phyloP scores from a whole-genome alignment of 2,888 invertebrate genomes.

The Phymatocera aterrima region DNA sequence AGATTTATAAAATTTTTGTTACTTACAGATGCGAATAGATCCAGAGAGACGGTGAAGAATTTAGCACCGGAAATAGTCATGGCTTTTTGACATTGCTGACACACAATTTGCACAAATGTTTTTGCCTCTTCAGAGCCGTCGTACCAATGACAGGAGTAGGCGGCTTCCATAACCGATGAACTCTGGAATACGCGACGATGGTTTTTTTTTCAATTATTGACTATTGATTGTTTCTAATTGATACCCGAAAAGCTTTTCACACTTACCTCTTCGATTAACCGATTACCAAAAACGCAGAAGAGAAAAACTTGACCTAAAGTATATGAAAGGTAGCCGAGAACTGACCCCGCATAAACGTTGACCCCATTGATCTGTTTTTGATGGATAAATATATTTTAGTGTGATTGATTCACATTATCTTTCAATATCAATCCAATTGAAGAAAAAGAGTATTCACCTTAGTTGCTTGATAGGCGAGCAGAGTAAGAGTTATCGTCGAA shows the following conservation, averaged over 20 bases:
- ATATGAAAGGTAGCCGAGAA: slow-evolving; percentile 87
- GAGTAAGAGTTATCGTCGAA: slow-evolving; percentile 88
- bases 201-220: slow-evolving; percentile 13
- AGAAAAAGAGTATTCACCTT: slow-evolving; percentile 77
- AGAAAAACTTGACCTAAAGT: slow-evolving; percentile 90
- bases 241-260: not conserved
- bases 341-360: slow-evolving; percentile 87
- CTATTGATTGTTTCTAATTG: not conserved
- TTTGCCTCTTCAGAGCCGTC: slow-evolving; percentile 93
- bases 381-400: not conserved
- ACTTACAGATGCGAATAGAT: slow-evolving; percentile 92
- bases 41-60: slow-evolving; percentile 91
- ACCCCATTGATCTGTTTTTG: slow-evolving; percentile 82
- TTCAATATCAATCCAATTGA: no score
- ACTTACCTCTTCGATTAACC: slow-evolving; percentile 89
- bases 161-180: slow-evolving; percentile 94
- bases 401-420: not conserved
- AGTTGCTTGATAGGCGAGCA: slow-evolving; percentile 91
- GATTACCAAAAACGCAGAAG: slow-evolving; percentile 91
- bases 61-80: slow-evolving; percentile 93
- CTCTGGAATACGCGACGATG: slow-evolving; percentile 77
- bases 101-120: slow-evolving; percentile 93
- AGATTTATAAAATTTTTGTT: no score
- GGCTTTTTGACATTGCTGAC: slow-evolving; percentile 93
- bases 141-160: slow-evolving; percentile 94